Evolutionary conservation across 2,888 invertebrate genomes (phyloP).

Genomic region (Macroteleia sp.): DNA sequence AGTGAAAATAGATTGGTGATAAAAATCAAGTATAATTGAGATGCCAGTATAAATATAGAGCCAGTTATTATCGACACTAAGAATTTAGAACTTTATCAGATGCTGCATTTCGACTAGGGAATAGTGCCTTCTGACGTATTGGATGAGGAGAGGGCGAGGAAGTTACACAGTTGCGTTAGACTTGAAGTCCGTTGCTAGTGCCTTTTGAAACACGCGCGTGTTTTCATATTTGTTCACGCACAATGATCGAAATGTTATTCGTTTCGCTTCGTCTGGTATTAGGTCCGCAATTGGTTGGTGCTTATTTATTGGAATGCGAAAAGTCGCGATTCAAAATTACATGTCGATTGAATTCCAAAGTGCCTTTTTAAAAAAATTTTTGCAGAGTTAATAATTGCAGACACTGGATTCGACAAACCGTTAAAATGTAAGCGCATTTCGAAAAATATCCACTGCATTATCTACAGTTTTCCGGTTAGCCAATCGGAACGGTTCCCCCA

Average conservation of each 20-base stretch:
- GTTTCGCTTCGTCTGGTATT: constrained; percentile 48
- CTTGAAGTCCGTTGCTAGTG: constrained; percentile 79
- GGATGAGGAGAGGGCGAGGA: constrained; percentile 66
- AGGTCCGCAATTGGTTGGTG: constrained; percentile 40
- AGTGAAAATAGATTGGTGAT: background rate
- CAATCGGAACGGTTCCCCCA: constrained; percentile 19
- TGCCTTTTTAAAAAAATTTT: constrained; percentile 16
- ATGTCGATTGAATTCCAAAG: constrained; percentile 22
- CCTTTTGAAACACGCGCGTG: constrained; percentile 72
- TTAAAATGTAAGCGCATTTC: background rate
- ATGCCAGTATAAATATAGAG: constrained; percentile 81
- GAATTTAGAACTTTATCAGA: constrained; percentile 59
- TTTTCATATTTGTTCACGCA: constrained; percentile 42
- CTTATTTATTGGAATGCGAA: constrained; percentile 51
- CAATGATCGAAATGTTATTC: constrained; percentile 46
- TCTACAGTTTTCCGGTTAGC: background rate
- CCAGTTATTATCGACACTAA: constrained; percentile 75
- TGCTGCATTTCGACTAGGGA: constrained; percentile 68
- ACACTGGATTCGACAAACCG: background rate
- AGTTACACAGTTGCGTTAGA: constrained; percentile 72
- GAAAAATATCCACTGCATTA: background rate
- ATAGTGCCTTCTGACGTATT: constrained; percentile 80
- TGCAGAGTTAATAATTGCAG: background rate
- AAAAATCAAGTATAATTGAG: constrained; percentile 65
- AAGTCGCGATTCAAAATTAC: background rate